These are phyloP conservation scores for Mimumesa dahlbomi DNA, from an alignment of 2,888 invertebrate species.

Conservation along the genomic window DNA sequence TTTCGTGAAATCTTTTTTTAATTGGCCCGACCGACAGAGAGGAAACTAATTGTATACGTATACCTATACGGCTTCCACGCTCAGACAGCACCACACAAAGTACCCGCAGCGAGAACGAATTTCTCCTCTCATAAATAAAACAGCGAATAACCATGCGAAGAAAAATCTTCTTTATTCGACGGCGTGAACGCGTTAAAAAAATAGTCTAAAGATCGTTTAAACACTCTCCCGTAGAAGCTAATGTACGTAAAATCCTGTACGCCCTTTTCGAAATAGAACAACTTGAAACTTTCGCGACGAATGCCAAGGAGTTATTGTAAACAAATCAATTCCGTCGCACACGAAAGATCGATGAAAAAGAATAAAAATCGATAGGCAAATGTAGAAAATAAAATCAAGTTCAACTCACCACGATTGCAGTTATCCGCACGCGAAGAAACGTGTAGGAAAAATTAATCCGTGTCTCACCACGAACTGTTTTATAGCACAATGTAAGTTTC, in stretches of 20 bases:
- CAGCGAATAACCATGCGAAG: conserved; percentile 19
- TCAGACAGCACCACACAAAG: conserved; percentile 12
- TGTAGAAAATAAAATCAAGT: neutral
- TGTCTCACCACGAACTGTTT: conserved; percentile 1
- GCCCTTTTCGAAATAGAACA: no score
- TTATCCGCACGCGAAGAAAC: conserved; percentile 39
- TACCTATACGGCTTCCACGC: conserved; percentile 14
- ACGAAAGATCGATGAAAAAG: neutral
- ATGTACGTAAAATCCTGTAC: no score
- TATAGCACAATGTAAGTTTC: neutral
- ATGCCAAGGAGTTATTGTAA: neutral
- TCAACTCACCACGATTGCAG: conserved; percentile 45
- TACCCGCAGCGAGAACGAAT: conserved; percentile 25
- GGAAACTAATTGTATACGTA: conserved; percentile 2
- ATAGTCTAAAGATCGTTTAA: neutral
- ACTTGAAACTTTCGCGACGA: neutral
- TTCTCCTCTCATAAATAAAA: conserved; percentile 42
- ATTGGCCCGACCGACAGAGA: no score
- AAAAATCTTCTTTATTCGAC: conserved; percentile 2
- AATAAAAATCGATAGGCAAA: neutral
- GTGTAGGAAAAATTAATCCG: conserved; percentile 28
- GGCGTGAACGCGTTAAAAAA: neutral
- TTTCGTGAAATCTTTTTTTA: no score
- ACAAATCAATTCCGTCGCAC: neutral
- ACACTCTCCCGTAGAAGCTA: no score